These are phyloP conservation scores for human (Homo sapiens) DNA, from an alignment of 2,113 vertebrate genomes.

Conservation along the genomic window DNA sequence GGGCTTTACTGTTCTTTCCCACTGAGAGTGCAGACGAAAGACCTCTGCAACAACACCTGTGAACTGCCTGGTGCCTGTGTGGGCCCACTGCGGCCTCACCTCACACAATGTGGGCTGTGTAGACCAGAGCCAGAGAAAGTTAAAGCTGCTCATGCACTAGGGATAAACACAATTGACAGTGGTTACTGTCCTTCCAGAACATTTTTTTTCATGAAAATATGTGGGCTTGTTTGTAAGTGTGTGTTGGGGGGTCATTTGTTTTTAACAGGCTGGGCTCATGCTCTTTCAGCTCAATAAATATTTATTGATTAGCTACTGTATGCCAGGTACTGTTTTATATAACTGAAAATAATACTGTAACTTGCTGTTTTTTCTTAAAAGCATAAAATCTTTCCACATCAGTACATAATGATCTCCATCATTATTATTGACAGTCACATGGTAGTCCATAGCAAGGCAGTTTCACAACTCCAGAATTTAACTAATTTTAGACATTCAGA, in stretches of 20 bases:
- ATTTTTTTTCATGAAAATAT: neutral
- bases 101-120: neutral
- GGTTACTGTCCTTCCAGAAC: neutral
- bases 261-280: neutral
- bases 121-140: neutral
- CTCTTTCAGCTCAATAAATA: neutral
- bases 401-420: neutral
- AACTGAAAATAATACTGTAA: neutral
- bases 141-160: neutral
- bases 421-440: neutral
- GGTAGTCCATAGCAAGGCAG: neutral
- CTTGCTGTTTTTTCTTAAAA: slow-evolving; percentile 33
- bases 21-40: neutral
- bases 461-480: neutral
- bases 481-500: neutral
- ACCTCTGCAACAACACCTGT: neutral
- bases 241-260: neutral
- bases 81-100: neutral
- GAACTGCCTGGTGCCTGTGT: neutral
- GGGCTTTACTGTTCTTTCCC: neutral
- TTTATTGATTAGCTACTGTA: neutral
- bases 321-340: neutral
- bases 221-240: neutral
- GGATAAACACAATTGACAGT: neutral
- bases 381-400: neutral